Percentiles rank a stretch among this genome's conserved stretches.
Conservation (phyloP, 2,797 vertebrate genomes). For the Streptopelia turtur region DNA sequence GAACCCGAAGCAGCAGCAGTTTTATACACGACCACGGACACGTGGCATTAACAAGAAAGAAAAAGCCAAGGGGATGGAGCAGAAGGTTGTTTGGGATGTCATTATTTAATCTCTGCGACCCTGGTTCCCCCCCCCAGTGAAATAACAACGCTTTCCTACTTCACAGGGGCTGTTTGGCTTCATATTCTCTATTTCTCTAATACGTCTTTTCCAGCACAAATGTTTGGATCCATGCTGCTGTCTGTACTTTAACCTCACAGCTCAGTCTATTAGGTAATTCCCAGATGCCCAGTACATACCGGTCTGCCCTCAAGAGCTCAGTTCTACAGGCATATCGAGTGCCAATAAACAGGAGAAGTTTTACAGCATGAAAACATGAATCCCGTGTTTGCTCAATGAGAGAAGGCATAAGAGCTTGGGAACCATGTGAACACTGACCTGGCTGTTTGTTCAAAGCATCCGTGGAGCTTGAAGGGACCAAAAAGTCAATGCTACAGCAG, state of each 20-base stretch:
- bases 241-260: background rate
- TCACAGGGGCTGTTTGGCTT: background rate
- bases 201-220: background rate
- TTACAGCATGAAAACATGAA: background rate
- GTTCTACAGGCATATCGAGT: background rate
- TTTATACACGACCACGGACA: background rate
- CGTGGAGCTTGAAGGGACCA: background rate
- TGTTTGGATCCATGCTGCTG: background rate
- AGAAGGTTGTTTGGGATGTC: background rate
- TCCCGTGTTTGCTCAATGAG: background rate
- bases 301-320: background rate
- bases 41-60: background rate
- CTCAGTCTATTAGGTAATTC: background rate
- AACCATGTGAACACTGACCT: background rate
- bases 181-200: background rate
- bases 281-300: background rate
- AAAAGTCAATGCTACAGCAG: background rate
- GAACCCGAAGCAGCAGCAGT: background rate
- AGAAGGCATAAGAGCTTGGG: slow-evolving; percentile 14
- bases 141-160: background rate
- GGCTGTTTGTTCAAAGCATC: background rate
- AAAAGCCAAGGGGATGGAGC: background rate
- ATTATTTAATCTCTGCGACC: background rate
- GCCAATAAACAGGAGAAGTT: background rate
- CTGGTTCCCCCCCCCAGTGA: background rate